Evolutionary conservation across 1,140 invertebrate genomes (phyloP), one percentile per base, ranked within the genome.

Genomic region (Plutomurus gul): DNA sequence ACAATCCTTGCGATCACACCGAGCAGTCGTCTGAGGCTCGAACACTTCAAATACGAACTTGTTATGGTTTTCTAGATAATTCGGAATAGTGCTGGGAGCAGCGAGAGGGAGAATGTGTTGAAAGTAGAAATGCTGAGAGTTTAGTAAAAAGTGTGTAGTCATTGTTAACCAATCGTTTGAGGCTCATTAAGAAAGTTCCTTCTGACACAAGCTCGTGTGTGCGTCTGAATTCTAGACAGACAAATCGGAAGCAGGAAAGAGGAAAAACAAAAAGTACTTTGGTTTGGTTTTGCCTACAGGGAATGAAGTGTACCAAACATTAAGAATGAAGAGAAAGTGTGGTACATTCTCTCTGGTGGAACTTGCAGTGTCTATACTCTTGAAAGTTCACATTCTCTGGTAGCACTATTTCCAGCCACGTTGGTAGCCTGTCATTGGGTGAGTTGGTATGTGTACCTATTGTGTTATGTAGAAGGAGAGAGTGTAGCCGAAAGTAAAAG

Each of bases 161-260:
- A 27, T 33, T 65, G 56, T 65, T n/a, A 33, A 33, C 1, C 25
- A 4, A 6, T 65, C 27, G 30, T 65, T 25, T 25, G 30, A 7
- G 6, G 56, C 56, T 65, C 25, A 65, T 65, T 65, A 65, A n/a
- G 30, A 33, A 65, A 65, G 10, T 33, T 65, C 36, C 10, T n/a
- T 30, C 11, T 5, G 25, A n/a, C 13, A 33, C 5, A 13, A n/a
- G 13, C 13, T n/a, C 16, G 27, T 60, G 56, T 30, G 51, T 60
- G n/a, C 22, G 51, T 56, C 51, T 56, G 30, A 27, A 56, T 27
- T 22, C 27, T 27, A 8, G 51, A 56, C 22, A 65, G 56, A 65
- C 56, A 65, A 65, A 65, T 65, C 56, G 56, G 56, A 65, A 65
- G 56, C 27, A 33, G 25, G 56, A 65, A 30, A 65, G 27, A 65